Evolutionary conservation across 2,888 invertebrate species (phyloP).

Genomic region (Drosophila rubida): DNA sequence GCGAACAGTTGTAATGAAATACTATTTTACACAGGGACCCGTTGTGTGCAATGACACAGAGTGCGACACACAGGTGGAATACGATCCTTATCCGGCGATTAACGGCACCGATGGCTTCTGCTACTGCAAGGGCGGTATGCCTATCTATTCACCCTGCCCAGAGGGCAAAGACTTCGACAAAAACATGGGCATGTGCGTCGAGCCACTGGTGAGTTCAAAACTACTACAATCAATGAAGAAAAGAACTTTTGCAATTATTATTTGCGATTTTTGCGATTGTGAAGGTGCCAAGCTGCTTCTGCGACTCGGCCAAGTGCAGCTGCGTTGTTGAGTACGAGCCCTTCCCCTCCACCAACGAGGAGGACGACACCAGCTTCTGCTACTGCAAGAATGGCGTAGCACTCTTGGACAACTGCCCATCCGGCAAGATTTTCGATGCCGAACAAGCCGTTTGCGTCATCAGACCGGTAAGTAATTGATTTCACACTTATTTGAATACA

Average conservation of each 20-base stretch:
- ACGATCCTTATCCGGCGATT: conserved; percentile 14
- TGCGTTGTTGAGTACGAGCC: neutral
- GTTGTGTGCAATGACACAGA: conserved; percentile 23
- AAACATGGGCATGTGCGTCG: neutral
- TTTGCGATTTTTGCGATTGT: no score
- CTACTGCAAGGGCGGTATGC: conserved; percentile 54
- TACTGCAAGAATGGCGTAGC: conserved; percentile 26
- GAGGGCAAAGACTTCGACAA: conserved; percentile 6
- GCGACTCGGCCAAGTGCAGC: conserved; percentile 28
- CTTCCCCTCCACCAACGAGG: conserved; percentile 28
- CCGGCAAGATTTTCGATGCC: conserved; percentile 11
- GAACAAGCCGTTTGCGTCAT: conserved; percentile 38
- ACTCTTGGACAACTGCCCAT: conserved; percentile 23
- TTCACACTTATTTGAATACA: no score
- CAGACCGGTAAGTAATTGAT: conserved; percentile 27
- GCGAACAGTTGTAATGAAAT: no score
- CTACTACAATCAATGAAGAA: neutral
- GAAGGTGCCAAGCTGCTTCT: conserved; percentile 11
- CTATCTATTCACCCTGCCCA: conserved; percentile 31
- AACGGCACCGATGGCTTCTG: conserved; percentile 68
- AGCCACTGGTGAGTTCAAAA: conserved; percentile 9
- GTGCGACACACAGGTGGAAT: conserved; percentile 30
- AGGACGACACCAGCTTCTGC: conserved; percentile 40
- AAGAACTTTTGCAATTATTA: no score
- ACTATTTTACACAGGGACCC: conserved; percentile 21